Percentiles rank a stretch among this genome's conserved stretches.
These are phyloP conservation scores for Amphibalanus amphitrite DNA, from an alignment of 1,140 invertebrate genomes.

Conservation along the genomic window DNA sequence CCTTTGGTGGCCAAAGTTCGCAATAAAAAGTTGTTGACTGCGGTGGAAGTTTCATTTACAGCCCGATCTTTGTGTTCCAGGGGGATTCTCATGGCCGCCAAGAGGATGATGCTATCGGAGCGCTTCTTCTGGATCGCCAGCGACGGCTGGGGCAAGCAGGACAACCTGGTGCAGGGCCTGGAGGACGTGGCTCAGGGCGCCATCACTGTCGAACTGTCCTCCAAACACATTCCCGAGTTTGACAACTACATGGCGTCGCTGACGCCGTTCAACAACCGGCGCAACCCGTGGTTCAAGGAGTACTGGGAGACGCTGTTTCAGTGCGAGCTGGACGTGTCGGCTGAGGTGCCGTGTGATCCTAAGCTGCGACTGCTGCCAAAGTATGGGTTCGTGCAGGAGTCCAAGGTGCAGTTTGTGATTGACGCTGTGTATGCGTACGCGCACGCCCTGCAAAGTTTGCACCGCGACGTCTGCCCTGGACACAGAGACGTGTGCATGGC, in stretches of 20 bases:
- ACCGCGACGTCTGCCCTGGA: constrained; percentile 34
- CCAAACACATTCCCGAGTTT: constrained; percentile 38
- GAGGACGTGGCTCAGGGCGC: constrained; percentile 55
- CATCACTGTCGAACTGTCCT: constrained; percentile 53
- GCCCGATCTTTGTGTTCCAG: constrained; percentile 10
- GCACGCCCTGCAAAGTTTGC: constrained; percentile 47
- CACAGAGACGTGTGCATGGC: constrained; percentile 35
- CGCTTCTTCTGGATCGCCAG: constrained; percentile 49
- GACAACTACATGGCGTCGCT: constrained; percentile 47
- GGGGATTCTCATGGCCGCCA: constrained; percentile 28
- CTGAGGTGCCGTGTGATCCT: constrained; percentile 11
- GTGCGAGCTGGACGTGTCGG: constrained; percentile 25
- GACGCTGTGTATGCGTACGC: constrained; percentile 77
- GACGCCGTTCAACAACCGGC: constrained; percentile 37
- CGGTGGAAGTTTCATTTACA: too few relatives aligned
- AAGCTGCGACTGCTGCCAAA: constrained; percentile 7
- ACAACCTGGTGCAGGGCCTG: constrained; percentile 45
- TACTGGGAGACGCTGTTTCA: constrained; percentile 48
- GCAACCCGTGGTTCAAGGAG: constrained; percentile 60
- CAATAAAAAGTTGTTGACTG: too few relatives aligned
- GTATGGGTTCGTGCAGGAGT: constrained; percentile 16
- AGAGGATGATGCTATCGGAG: constrained; percentile 22
- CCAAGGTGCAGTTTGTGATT: constrained; percentile 61
- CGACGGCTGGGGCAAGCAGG: constrained; percentile 57
- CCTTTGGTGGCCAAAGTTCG: too few relatives aligned